Conservation (phyloP, 1,140 invertebrate species). For the Oedothorax gibbosus region DNA sequence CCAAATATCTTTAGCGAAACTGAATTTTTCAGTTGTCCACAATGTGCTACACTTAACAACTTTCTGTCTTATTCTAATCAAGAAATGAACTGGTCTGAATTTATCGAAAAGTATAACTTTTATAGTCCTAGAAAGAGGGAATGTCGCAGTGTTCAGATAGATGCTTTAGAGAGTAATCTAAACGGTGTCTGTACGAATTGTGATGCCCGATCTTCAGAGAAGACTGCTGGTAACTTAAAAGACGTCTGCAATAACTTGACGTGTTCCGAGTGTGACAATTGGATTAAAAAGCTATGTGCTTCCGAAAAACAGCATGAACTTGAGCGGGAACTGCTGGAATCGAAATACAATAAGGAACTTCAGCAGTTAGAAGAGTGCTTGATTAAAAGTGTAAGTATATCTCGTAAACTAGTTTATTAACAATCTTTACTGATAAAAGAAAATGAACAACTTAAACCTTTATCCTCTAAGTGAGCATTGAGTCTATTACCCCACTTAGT, state of each 20-base stretch:
- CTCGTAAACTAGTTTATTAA: too few species aligned
- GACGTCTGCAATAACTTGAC: slow-evolving; percentile 40
- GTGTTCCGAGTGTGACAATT: slow-evolving; percentile 24
- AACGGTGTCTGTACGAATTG: background rate
- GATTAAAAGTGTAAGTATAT: slow-evolving; percentile 36
- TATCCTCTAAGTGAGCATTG: too few species aligned
- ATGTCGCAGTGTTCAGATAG: background rate
- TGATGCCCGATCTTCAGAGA: slow-evolving; percentile 1
- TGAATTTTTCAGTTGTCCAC: slow-evolving; percentile 27
- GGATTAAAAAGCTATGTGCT: slow-evolving; percentile 36
- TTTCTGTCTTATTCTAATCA: background rate
- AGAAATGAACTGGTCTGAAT: slow-evolving; percentile 20
- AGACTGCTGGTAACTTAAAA: background rate
- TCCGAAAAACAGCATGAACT: slow-evolving; percentile 32
- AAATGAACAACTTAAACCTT: too few species aligned
- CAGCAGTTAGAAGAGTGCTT: slow-evolving; percentile 36
- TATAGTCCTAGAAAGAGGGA: slow-evolving; percentile 24
- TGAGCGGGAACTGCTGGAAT: slow-evolving; percentile 3
- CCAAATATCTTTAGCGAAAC: background rate
- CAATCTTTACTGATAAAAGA: too few species aligned
- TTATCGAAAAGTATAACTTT: slow-evolving; percentile 21
- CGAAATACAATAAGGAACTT: slow-evolving; percentile 15
- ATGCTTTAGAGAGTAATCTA: background rate
- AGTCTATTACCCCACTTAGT: too few species aligned
- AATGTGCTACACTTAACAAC: slow-evolving; percentile 24